A percentile compares a stretch with the other conserved stretches of the same genome.
Evolutionary conservation across 2,888 invertebrate genomes (phyloP).

Genomic region (Xanthorhoe spadicearia): DNA sequence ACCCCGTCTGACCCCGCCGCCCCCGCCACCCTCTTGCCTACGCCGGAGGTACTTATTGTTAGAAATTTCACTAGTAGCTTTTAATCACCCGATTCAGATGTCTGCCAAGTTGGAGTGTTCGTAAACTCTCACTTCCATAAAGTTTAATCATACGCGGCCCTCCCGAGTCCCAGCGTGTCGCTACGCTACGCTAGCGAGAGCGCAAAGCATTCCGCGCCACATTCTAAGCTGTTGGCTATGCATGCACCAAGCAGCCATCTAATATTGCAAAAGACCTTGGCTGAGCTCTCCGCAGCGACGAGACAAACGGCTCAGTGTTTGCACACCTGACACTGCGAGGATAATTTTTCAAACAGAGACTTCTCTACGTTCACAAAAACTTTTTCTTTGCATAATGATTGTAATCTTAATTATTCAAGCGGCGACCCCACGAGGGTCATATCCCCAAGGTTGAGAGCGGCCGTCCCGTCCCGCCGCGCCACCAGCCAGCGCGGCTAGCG

Average conservation of each 20-base stretch:
- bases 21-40: slow-evolving; percentile 35
- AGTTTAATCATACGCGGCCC: slow-evolving; percentile 16
- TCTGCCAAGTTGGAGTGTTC: slow-evolving; percentile 28
- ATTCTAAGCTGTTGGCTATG: slow-evolving; percentile 27
- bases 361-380: slow-evolving; percentile 27
- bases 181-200: slow-evolving; percentile 10
- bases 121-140: slow-evolving; percentile 29
- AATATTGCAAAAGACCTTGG: slow-evolving; percentile 26
- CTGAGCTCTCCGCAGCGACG: slow-evolving; percentile 21
- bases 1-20: slow-evolving; percentile 30
- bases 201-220: slow-evolving; percentile 30
- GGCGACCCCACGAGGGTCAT: slow-evolving; percentile 44
- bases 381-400: slow-evolving; percentile 44
- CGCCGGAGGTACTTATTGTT: slow-evolving; percentile 35
- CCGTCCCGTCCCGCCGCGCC: slow-evolving; percentile 26
- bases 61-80: slow-evolving; percentile 38
- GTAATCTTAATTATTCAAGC: slow-evolving; percentile 47
- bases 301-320: slow-evolving; percentile 23
- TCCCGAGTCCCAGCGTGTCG: slow-evolving; percentile 18
- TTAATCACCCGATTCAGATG: slow-evolving; percentile 30
- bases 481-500: slow-evolving; percentile 22
- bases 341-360: slow-evolving; percentile 18
- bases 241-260: too few species aligned
- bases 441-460: slow-evolving; percentile 44
- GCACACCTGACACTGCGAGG: slow-evolving; percentile 13